A percentile compares a stretch with the other conserved stretches of the same genome.
Evolutionary conservation across 2,888 invertebrate species (phyloP).

Genomic region (Danaus chrysippus): DNA sequence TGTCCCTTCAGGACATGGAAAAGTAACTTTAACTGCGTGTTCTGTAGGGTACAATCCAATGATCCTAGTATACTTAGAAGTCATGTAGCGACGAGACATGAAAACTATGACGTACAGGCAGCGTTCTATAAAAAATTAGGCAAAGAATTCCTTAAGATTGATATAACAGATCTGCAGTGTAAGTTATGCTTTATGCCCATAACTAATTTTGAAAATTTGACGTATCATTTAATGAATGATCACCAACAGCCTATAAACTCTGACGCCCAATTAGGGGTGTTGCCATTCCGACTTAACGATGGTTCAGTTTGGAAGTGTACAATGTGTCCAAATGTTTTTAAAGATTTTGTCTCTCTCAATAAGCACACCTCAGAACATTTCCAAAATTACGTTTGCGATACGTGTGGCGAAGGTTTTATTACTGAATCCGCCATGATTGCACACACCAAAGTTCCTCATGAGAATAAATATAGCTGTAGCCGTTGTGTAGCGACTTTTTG

Average conservation of each 20-base stretch:
- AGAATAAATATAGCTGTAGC: slow-evolving; percentile 68
- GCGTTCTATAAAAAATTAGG: slow-evolving; percentile 72
- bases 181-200: slow-evolving; percentile 63
- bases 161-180: slow-evolving; percentile 68
- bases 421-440: slow-evolving; percentile 70
- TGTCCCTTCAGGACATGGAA: slow-evolving; percentile 71
- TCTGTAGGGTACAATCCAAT: slow-evolving; percentile 64
- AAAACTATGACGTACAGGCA: slow-evolving; percentile 61
- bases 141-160: slow-evolving; percentile 67
- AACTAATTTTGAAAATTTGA: slow-evolving; percentile 55
- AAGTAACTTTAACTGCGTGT: slow-evolving; percentile 68
- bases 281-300: slow-evolving; percentile 64
- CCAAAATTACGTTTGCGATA: slow-evolving; percentile 71
- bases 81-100: slow-evolving; percentile 59
- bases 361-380: slow-evolving; percentile 69
- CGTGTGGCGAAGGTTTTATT: slow-evolving; percentile 71
- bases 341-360: slow-evolving; percentile 65
- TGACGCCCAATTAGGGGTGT: slow-evolving; percentile 63
- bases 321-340: slow-evolving; percentile 66
- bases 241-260: slow-evolving; percentile 64
- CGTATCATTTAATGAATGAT: slow-evolving; percentile 61
- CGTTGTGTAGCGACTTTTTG: slow-evolving; percentile 68
- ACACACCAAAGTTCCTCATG: slow-evolving; percentile 68
- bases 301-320: slow-evolving; percentile 69
- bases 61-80: slow-evolving; percentile 59